Conservation (phyloP, 64 coral and sea anemone species). For the Dendrophyllia cribrosa region DNA sequence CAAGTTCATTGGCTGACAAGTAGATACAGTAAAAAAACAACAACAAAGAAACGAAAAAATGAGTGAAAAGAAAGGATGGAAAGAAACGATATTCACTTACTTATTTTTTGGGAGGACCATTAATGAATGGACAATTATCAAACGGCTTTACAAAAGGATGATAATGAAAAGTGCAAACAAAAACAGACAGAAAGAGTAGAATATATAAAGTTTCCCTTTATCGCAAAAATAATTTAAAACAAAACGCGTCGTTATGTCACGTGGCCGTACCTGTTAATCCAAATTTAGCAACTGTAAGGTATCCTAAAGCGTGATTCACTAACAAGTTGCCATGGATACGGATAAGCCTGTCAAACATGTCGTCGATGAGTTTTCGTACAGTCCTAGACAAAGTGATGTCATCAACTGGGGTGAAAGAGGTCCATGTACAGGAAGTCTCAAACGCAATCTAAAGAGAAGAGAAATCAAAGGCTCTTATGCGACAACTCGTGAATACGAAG, state of each 20-base stretch:
- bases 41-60: not conserved
- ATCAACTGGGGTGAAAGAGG: slow-evolving; percentile 60
- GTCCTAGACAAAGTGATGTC: slow-evolving; percentile 65
- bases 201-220: too few relatives aligned
- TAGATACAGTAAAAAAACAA: too few relatives aligned
- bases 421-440: slow-evolving; percentile 84
- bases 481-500: too few relatives aligned
- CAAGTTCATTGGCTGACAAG: slow-evolving; percentile 56
- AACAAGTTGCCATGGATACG: slow-evolving; percentile 81
- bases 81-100: too few relatives aligned
- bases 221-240: not conserved
- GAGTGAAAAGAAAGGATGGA: not conserved
- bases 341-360: slow-evolving; percentile 85
- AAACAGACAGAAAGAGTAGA: too few relatives aligned
- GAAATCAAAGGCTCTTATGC: not conserved
- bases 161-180: too few relatives aligned
- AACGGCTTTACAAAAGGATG: too few relatives aligned
- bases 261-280: slow-evolving; percentile 81
- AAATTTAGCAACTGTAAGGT: slow-evolving; percentile 86
- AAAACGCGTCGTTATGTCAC: not conserved
- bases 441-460: slow-evolving; percentile 69
- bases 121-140: too few relatives aligned
- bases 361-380: slow-evolving; percentile 70
- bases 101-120: too few relatives aligned
- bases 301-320: slow-evolving; percentile 82